These are phyloP conservation scores for Silurus meridionalis DNA, from an alignment of 2,113 vertebrate genomes.

Conservation along the genomic window DNA sequence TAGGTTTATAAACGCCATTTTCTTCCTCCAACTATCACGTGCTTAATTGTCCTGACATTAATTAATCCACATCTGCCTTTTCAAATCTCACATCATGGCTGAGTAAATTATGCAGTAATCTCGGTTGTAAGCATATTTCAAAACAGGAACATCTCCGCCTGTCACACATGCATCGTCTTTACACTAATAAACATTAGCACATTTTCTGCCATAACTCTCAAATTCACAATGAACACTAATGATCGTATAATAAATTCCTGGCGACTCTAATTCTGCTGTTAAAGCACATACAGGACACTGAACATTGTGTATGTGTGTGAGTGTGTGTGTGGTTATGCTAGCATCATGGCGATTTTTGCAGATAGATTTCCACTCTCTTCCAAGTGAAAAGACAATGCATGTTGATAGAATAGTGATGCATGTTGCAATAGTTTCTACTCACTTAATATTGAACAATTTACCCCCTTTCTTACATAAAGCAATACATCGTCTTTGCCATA, in stretches of 20 bases:
- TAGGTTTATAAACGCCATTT: constrained; percentile 81
- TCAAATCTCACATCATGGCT: constrained; percentile 13
- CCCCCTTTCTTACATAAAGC: background rate
- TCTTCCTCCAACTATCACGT: constrained; percentile 56
- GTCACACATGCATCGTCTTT: background rate
- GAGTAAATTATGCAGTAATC: constrained; percentile 6
- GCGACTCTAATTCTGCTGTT: background rate
- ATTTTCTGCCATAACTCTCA: background rate
- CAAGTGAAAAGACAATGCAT: background rate
- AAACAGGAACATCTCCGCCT: constrained; percentile 1
- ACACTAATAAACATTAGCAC: background rate
- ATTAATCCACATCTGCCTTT: constrained; percentile 11
- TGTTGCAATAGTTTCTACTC: background rate
- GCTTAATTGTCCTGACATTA: constrained; percentile 37
- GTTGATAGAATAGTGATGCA: background rate
- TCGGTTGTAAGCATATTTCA: constrained; percentile 16
- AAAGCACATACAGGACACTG: background rate
- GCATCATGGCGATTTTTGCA: background rate
- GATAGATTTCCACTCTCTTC: background rate
- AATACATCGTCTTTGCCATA: background rate
- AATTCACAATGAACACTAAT: background rate
- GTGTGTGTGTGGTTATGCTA: background rate
- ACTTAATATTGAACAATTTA: background rate
- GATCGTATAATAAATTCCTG: background rate
- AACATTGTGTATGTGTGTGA: background rate